Percentiles rank a stretch among this genome's conserved stretches.
Evolutionary conservation across 2,888 invertebrate genomes (phyloP).

Genomic region (Mythimna albipuncta): DNA sequence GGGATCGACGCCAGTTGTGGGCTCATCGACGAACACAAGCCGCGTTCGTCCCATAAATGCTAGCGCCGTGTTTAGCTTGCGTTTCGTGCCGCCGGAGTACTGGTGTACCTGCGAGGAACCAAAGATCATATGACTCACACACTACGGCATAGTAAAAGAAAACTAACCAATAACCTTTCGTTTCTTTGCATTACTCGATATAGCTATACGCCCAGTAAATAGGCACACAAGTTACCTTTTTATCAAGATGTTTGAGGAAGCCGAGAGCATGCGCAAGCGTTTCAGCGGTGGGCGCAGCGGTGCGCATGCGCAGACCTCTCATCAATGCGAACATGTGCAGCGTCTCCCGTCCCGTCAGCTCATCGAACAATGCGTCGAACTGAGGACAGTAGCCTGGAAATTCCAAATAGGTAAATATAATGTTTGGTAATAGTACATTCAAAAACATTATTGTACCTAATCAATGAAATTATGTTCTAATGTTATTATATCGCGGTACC

Average conservation of each 20-base stretch:
- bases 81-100: conserved; percentile 94
- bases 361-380: conserved; percentile 93
- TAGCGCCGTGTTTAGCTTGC: conserved; percentile 93
- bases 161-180: too few species aligned
- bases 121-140: not conserved
- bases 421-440: not conserved
- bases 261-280: conserved; percentile 90
- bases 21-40: conserved; percentile 93
- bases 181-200: not conserved
- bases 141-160: too few species aligned
- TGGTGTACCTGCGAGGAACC: conserved; percentile 81
- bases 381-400: conserved; percentile 93
- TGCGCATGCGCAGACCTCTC: conserved; percentile 89
- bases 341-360: conserved; percentile 93
- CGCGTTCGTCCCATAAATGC: conserved; percentile 93
- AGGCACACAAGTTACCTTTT: conserved; percentile 71
- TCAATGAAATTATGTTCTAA: not conserved
- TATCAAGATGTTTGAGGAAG: conserved; percentile 92
- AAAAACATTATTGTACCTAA: not conserved
- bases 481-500: not conserved
- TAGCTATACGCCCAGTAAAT: not conserved
- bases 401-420: not conserved
- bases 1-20: conserved; percentile 94
- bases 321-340: conserved; percentile 92
- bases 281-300: conserved; percentile 77